Percentiles rank a stretch among this genome's conserved stretches.
These are phyloP conservation scores for Musca domestica DNA, from an alignment of 1,140 invertebrate genomes.

Conservation along the genomic window DNA sequence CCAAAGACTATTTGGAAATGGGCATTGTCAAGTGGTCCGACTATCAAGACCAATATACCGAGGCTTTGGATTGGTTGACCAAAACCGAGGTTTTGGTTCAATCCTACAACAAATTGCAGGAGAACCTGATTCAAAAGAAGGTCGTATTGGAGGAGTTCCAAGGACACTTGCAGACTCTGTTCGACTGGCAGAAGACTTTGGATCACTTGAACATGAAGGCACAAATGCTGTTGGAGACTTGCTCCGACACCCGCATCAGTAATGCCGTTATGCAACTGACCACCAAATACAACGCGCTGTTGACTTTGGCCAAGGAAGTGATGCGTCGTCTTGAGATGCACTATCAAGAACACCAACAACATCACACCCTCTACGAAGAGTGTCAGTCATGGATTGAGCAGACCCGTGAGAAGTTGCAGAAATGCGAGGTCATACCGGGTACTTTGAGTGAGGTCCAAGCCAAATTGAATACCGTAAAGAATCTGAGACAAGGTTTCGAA, in stretches of 20 bases:
- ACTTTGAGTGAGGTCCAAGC: slow-evolving; percentile 77
- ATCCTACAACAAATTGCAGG: slow-evolving; percentile 86
- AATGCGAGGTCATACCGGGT: slow-evolving; percentile 74
- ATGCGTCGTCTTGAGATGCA: slow-evolving; percentile 87
- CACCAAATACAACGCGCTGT: slow-evolving; percentile 89
- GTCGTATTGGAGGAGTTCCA: slow-evolving; percentile 87
- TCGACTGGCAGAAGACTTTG: slow-evolving; percentile 90
- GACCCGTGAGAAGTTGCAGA: slow-evolving; percentile 76
- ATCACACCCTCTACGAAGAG: slow-evolving; percentile 84
- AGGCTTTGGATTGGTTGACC: slow-evolving; percentile 83
- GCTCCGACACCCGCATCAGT: slow-evolving; percentile 88
- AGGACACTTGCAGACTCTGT: slow-evolving; percentile 82
- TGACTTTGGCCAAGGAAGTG: slow-evolving; percentile 88
- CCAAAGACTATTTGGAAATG: slow-evolving; percentile 80
- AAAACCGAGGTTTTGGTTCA: slow-evolving; percentile 85
- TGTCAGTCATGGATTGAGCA: slow-evolving; percentile 88
- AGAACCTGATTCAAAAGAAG: slow-evolving; percentile 86
- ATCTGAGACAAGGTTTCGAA: slow-evolving; percentile 79
- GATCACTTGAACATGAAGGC: slow-evolving; percentile 90
- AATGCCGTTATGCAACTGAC: slow-evolving; percentile 92
- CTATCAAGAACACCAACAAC: slow-evolving; percentile 90
- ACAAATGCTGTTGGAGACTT: slow-evolving; percentile 85
- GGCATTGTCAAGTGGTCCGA: slow-evolving; percentile 94
- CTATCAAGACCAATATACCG: slow-evolving; percentile 90
- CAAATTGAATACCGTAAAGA: slow-evolving; percentile 80